These are phyloP conservation scores for Ips typographus DNA, from an alignment of 1,140 invertebrate genomes.

Conservation along the genomic window DNA sequence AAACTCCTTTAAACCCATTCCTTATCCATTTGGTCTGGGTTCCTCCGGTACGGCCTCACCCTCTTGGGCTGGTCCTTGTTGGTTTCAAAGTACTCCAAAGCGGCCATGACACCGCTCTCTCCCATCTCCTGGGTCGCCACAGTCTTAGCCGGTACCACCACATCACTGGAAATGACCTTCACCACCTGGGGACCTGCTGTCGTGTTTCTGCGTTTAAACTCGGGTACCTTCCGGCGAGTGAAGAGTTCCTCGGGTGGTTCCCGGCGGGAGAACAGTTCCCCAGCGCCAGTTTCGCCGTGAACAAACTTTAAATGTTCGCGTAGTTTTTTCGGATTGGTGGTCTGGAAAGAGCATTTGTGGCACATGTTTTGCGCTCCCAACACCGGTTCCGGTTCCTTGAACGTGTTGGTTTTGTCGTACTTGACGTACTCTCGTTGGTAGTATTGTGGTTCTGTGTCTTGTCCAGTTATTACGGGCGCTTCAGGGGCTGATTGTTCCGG, in stretches of 20 bases:
- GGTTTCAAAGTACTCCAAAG: slow-evolving; percentile 30
- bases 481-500: background rate
- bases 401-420: slow-evolving; percentile 5
- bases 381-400: slow-evolving; percentile 12
- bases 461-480: slow-evolving; percentile 11
- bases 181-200: slow-evolving; percentile 2
- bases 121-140: background rate
- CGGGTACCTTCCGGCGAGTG: slow-evolving; percentile 11
- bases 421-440: background rate
- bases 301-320: slow-evolving; percentile 36
- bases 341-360: slow-evolving; percentile 32
- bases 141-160: slow-evolving; percentile 8
- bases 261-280: slow-evolving; percentile 26
- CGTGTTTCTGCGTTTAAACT: slow-evolving; percentile 24
- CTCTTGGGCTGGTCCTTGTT: slow-evolving; percentile 27
- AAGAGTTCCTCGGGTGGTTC: slow-evolving; percentile 25
- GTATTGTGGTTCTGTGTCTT: background rate
- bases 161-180: slow-evolving; percentile 25
- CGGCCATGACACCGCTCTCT: slow-evolving; percentile 24
- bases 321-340: slow-evolving; percentile 32
- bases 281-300: slow-evolving; percentile 17
- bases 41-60: slow-evolving; percentile 19
- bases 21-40: slow-evolving; percentile 21
- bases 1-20: slow-evolving; percentile 26
- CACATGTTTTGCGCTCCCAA: slow-evolving; percentile 16